Percentiles rank a stretch among this genome's conserved stretches.
phyloP scores from a whole-genome alignment of 1,140 invertebrate species.

The Drosophila bipectinata region DNA sequence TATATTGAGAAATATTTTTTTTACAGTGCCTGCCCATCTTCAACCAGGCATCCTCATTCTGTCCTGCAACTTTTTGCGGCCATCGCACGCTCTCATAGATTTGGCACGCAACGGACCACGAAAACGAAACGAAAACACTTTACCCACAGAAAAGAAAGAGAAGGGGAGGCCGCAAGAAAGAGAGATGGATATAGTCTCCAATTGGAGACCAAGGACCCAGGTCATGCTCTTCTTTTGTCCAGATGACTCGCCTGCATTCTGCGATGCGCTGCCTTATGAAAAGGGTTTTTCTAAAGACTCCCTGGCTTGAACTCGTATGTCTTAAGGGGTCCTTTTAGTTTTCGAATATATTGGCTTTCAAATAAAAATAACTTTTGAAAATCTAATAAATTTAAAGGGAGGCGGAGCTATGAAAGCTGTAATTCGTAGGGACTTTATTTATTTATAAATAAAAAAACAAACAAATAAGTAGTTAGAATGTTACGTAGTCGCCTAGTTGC shows the following conservation, averaged over 20 bases:
- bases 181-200: not conserved
- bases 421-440: no score
- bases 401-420: no score
- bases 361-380: no score
- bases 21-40: conserved; percentile 32
- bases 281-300: not conserved
- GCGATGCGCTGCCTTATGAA: conserved; percentile 12
- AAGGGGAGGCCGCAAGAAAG: not conserved
- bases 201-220: conserved; percentile 21
- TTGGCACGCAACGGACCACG: conserved; percentile 78
- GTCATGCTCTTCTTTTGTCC: conserved; percentile 16
- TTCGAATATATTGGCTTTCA: no score
- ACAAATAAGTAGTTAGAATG: not conserved
- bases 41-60: conserved; percentile 35
- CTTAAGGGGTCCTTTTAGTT: not conserved
- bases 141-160: conserved; percentile 22
- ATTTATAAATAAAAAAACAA: no score
- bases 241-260: conserved; percentile 34
- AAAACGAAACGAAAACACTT: conserved; percentile 80
- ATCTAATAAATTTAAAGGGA: no score
- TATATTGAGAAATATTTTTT: not conserved
- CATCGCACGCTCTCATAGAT: conserved; percentile 77
- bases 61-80: conserved; percentile 74
- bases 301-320: no score
- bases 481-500: conserved; percentile 19